Base-by-base conservation (phyloP, 2,797 vertebrate genomes). In the Sitta carolinensis region DNA sequence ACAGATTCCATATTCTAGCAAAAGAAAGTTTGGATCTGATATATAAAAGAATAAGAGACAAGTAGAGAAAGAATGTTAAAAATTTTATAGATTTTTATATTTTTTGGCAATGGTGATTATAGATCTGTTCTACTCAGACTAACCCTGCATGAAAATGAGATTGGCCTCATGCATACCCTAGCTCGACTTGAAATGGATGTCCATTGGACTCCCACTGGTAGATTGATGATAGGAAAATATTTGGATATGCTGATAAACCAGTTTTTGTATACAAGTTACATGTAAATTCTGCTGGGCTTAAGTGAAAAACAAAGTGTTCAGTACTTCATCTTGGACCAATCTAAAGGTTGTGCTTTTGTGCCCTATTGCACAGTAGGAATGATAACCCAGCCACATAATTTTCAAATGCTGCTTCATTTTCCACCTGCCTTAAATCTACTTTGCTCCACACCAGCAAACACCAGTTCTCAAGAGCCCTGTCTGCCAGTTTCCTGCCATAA, bases 371-470 rank as follows among this genome's bases (percentile, higher is more conserved):
- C 18, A 62, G 48, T n/a, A 82, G 52, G 55, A 87, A 75, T 62
- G 47, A 84, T 82, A 85, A 90, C 85, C 55, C 32, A 74, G 70
- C 32, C 51, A 76, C 68, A 57, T 47, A 0, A 19, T 58, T 94
- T 92, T 93, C 3, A 1, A 70, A 50, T 77, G 32, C 51, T 40
- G 5, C 87, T 91, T 92, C 73, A 38, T 95, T 90, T 80, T 79
- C 83, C 80, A 95, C 90, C 90, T 96, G 87, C 75, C 70, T 95
- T 80, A 86, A 81, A 90, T 91, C 67, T 93, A 40, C 59, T 94
- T 75, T 83, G 48, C 83, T 93, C 61, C 67, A 75, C 50, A 79
- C 32, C 89, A 58, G 76, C 34, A 83, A 95, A 87, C 1, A 8
- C 32, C 40, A 38, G 1, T 81, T 95, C 67, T 61, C 80, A 77